Percentiles rank a stretch among this genome's conserved stretches.
phyloP scores from a whole-genome alignment of 2,888 invertebrate species.

The Calameuta idolon region DNA sequence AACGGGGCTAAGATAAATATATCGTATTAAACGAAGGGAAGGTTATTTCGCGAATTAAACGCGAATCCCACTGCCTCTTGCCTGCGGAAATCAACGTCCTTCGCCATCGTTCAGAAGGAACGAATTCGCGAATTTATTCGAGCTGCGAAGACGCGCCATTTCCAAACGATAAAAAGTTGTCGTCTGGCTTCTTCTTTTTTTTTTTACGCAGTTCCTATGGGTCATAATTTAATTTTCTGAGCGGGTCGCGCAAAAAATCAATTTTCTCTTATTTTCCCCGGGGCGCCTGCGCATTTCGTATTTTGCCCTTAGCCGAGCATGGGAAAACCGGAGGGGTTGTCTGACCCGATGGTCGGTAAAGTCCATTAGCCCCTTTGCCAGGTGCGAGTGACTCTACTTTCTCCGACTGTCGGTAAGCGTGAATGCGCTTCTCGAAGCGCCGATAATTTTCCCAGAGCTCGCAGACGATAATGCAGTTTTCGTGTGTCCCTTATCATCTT shows the following conservation, averaged over 20 bases:
- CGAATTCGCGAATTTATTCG: not conserved
- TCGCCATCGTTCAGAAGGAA: not conserved
- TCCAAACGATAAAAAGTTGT: not conserved
- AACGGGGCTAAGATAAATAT: conserved; percentile 22
- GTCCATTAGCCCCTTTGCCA: not conserved
- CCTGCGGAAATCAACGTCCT: not conserved
- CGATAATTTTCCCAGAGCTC: not conserved
- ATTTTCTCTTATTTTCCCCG: conserved; percentile 39
- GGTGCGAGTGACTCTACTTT: not conserved
- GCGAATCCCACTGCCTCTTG: conserved; percentile 11
- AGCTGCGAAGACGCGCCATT: not conserved
- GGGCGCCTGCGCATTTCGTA: conserved; percentile 37
- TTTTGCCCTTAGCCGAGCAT: not conserved
- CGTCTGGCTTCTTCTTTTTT: conserved; percentile 15
- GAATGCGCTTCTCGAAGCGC: not conserved
- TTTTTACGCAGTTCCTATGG: conserved; percentile 5
- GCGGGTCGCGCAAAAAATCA: conserved; percentile 46
- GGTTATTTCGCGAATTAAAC: conserved; percentile 20
- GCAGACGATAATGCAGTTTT: not conserved
- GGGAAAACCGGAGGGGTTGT: not conserved
- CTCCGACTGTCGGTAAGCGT: not conserved
- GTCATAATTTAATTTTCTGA: conserved; percentile 51
- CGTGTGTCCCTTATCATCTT: not conserved
- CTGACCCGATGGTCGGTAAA: conserved; percentile 27
- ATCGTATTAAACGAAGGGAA: conserved; percentile 18